Percentiles rank a stretch among this genome's conserved stretches.
Conservation (phyloP, 2,888 invertebrate genomes). For the Sinopyrophorus schimmeli region DNA sequence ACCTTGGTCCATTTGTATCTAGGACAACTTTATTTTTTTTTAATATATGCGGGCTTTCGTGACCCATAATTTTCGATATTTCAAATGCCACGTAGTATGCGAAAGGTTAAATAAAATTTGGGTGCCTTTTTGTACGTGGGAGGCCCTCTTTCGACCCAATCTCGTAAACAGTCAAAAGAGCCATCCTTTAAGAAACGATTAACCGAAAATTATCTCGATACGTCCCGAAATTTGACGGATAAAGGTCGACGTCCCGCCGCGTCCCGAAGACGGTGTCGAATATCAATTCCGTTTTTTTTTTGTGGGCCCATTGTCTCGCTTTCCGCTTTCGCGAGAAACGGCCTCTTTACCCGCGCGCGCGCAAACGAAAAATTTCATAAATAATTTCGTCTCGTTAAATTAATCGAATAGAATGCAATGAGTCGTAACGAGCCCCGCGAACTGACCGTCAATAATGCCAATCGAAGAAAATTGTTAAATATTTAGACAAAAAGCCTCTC, state of each 20-base stretch:
- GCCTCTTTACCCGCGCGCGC: not conserved
- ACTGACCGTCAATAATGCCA: slow-evolving; percentile 43
- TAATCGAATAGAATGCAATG: too few relatives aligned
- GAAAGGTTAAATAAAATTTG: too few relatives aligned
- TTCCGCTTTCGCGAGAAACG: slow-evolving; percentile 7
- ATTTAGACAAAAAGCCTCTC: slow-evolving; percentile 37
- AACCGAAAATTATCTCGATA: slow-evolving; percentile 10
- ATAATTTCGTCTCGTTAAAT: not conserved
- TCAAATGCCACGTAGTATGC: too few relatives aligned
- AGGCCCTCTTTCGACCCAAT: too few relatives aligned
- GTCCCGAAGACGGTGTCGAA: slow-evolving; percentile 13
- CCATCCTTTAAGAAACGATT: too few relatives aligned
- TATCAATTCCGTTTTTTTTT: slow-evolving; percentile 3
- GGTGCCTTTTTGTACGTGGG: too few relatives aligned
- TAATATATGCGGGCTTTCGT: too few relatives aligned
- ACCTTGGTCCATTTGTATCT: too few relatives aligned
- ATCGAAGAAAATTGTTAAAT: slow-evolving; percentile 42
- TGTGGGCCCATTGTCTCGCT: slow-evolving; percentile 3
- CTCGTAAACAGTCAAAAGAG: too few relatives aligned
- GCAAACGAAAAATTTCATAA: slow-evolving; percentile 5
- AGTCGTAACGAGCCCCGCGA: too few relatives aligned
- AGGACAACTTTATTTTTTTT: too few relatives aligned
- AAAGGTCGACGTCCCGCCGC: slow-evolving; percentile 17
- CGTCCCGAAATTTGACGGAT: slow-evolving; percentile 6
- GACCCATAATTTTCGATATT: too few relatives aligned